Conservation (phyloP, 2,797 vertebrate genomes). For the Hippopotamyrus pictus region DNA sequence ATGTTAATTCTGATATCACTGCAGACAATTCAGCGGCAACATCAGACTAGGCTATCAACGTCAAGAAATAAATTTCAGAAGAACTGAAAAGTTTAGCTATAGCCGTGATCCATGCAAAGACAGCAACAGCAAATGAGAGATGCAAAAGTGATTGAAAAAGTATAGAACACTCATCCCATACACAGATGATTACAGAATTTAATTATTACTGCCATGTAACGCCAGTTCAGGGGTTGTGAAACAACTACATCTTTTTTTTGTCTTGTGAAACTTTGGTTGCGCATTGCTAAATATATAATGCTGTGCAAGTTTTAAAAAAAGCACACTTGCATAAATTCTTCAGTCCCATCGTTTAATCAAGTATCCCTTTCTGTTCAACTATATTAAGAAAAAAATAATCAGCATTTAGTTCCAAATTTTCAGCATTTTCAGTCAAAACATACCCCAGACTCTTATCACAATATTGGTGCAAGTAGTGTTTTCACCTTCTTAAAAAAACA, state of each 20-base stretch:
- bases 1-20: background rate
- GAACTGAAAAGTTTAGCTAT: background rate
- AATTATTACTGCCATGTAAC: background rate
- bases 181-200: background rate
- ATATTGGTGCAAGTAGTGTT: slow-evolving; percentile 12
- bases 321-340: background rate
- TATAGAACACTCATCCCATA: background rate
- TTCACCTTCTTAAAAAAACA: slow-evolving; percentile 10
- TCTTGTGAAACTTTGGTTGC: background rate
- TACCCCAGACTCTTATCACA: slow-evolving; percentile 5
- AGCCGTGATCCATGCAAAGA: background rate
- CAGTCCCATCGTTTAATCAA: background rate
- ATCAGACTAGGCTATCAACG: background rate
- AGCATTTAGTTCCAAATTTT: background rate
- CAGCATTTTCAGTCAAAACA: background rate
- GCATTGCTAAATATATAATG: background rate
- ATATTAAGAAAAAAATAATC: background rate
- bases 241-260: background rate
- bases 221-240: background rate
- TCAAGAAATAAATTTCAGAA: background rate
- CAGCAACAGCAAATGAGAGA: background rate
- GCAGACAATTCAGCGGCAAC: background rate
- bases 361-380: background rate
- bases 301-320: background rate
- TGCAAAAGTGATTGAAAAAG: background rate